Evolutionary conservation across 1,140 invertebrate genomes (phyloP).

Genomic region (Manduca sexta): DNA sequence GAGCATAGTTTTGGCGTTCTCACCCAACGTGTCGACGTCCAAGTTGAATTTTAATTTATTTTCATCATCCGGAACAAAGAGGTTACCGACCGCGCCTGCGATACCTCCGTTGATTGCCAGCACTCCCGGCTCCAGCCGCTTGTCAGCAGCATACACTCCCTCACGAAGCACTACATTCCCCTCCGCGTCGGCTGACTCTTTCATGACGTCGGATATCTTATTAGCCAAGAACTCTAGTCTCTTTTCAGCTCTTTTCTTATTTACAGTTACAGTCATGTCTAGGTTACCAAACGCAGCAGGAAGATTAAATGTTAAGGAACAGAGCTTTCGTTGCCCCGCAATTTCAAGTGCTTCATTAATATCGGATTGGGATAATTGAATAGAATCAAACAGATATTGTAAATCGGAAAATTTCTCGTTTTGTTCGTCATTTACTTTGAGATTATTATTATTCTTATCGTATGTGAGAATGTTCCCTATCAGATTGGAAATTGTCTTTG

Average conservation of each 20-base stretch:
- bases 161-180: background rate
- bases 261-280: slow-evolving; percentile 2
- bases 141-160: background rate
- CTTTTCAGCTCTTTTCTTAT: background rate
- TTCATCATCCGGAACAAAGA: background rate
- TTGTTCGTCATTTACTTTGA: background rate
- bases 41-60: slow-evolving; percentile 4
- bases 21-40: background rate
- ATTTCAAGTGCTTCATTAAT: background rate
- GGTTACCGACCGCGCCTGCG: background rate
- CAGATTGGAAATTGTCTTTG: background rate
- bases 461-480: background rate
- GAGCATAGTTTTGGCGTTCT: background rate
- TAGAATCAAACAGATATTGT: background rate
- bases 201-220: background rate
- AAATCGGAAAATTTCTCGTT: background rate
- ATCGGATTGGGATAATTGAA: background rate
- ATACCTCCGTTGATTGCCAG: background rate
- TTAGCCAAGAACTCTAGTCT: background rate
- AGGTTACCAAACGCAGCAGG: slow-evolving; percentile 7
- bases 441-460: slow-evolving; percentile 1
- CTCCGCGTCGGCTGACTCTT: background rate
- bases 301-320: slow-evolving; percentile 3
- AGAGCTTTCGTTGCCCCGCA: background rate
- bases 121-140: background rate